Evolutionary conservation across 2,113 vertebrate genomes (phyloP).

Genomic region (Gallinago paraguaiae): DNA sequence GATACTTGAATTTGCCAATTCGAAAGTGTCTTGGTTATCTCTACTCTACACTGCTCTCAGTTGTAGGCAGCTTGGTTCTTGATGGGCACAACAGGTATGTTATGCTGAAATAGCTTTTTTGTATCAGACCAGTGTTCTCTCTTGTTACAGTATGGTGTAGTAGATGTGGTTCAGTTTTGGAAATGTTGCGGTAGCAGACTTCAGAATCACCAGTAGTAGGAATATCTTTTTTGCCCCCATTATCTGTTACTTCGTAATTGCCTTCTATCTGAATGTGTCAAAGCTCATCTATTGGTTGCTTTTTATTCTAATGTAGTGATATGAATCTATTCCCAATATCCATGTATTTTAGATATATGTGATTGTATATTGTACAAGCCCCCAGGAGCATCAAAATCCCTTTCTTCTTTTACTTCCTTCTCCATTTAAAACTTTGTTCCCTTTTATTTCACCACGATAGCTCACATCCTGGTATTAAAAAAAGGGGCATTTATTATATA

Average conservation of each 20-base stretch:
- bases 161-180: not conserved
- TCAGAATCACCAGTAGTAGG: not conserved
- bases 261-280: not conserved
- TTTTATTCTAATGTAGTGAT: not conserved
- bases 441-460: not conserved
- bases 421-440: not conserved
- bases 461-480: not conserved
- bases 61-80: not conserved
- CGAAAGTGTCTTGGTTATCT: not conserved
- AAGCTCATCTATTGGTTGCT: not conserved
- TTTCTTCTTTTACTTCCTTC: not conserved
- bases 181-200: not conserved
- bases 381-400: not conserved
- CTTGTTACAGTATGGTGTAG: not conserved
- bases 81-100: not conserved
- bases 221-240: not conserved
- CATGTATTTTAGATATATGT: not conserved
- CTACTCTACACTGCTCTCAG: not conserved
- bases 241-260: not conserved
- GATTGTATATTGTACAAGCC: not conserved
- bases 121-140: not conserved
- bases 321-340: not conserved
- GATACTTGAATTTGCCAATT: not conserved
- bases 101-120: not conserved
- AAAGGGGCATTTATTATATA: not conserved